Evolutionary conservation across 2,113 vertebrate genomes (phyloP).

Genomic region (Cyprinodon variegatus): DNA sequence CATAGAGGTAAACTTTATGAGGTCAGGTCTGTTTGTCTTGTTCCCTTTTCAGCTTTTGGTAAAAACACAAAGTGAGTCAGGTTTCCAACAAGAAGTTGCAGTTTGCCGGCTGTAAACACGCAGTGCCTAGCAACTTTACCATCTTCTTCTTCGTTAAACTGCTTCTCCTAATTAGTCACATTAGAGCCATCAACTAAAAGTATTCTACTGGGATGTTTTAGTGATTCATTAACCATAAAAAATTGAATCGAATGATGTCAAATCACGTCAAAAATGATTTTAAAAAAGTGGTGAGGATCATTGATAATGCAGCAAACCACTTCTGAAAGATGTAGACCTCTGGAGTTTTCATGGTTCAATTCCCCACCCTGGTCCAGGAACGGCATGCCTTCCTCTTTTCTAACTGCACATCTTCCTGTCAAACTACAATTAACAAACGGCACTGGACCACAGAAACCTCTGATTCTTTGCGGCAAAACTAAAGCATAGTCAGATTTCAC

Average conservation of each 20-base stretch:
- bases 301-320: neutral
- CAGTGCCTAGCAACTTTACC: neutral
- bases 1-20: slow-evolving; percentile 5
- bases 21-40: slow-evolving; percentile 16
- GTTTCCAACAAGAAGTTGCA: neutral
- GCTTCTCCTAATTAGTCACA: neutral
- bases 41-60: neutral
- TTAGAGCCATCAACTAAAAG: neutral
- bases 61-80: neutral
- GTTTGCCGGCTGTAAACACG: neutral
- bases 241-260: too few species aligned
- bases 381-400: neutral
- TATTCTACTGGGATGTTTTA: neutral
- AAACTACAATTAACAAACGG: neutral
- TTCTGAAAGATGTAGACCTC: neutral
- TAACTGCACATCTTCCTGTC: too few species aligned
- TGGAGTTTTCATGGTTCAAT: neutral
- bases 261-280: neutral
- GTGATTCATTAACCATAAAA: neutral
- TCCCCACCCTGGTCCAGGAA: neutral
- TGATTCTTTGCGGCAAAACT: neutral
- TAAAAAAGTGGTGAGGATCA: neutral
- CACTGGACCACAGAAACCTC: neutral
- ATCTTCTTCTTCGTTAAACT: neutral
- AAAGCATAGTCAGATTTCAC: neutral